A percentile compares a stretch with the other conserved stretches of the same genome.
These are phyloP conservation scores for Sesia bembeciformis DNA, from an alignment of 2,888 invertebrate species.

Conservation along the genomic window DNA sequence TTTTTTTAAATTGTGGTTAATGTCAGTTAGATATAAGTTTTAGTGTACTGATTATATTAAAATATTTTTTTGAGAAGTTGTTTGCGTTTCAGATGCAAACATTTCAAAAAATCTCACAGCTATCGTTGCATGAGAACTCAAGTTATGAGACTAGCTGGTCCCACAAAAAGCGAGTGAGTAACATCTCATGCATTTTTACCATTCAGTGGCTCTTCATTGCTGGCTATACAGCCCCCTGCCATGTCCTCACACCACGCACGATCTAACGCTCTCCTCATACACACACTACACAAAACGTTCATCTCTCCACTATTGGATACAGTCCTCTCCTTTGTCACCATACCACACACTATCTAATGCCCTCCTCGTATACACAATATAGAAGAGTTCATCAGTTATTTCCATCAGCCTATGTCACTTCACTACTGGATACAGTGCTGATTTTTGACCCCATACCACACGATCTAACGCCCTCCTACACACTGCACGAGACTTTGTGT, in stretches of 20 bases:
- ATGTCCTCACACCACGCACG: not conserved
- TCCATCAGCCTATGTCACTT: too few relatives aligned
- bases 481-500: too few relatives aligned
- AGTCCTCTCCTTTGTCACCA: too few relatives aligned
- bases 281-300: not conserved
- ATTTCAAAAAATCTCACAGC: slow-evolving; percentile 39
- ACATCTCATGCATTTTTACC: not conserved
- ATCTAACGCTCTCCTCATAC: not conserved
- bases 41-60: slow-evolving; percentile 10
- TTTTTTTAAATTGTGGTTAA: slow-evolving; percentile 2
- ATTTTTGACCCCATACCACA: too few relatives aligned
- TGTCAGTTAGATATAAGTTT: slow-evolving; percentile 17
- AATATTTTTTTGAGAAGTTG: not conserved
- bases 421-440: too few relatives aligned
- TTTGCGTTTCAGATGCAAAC: slow-evolving; percentile 33
- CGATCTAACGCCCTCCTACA: too few relatives aligned
- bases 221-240: not conserved
- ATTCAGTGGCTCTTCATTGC: not conserved
- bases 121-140: slow-evolving; percentile 51
- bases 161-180: slow-evolving; percentile 47
- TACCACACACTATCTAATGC: too few relatives aligned
- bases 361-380: too few relatives aligned
- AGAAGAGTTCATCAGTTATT: too few relatives aligned
- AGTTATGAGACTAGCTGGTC: slow-evolving; percentile 48
- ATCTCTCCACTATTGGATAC: too few relatives aligned